Conservation (phyloP, 1,140 invertebrate genomes). For the Helicoverpa armigera region DNA sequence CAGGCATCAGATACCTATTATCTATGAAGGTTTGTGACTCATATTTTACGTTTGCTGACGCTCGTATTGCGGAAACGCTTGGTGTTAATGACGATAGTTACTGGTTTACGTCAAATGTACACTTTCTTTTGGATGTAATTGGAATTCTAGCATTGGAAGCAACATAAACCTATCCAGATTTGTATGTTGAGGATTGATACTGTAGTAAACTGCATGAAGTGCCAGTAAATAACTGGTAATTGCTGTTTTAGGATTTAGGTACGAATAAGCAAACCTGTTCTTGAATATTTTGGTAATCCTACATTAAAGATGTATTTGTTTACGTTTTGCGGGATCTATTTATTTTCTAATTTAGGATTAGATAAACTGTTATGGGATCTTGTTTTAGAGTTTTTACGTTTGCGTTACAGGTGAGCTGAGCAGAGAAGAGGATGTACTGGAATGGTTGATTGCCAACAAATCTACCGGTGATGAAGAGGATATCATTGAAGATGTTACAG, state of each 20-base stretch:
- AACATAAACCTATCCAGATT: too few species aligned
- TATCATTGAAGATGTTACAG: constrained; percentile 97
- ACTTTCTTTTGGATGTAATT: constrained; percentile 48
- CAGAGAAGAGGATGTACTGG: constrained; percentile 96
- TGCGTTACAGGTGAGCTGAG: constrained; percentile 93
- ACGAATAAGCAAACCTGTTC: constrained; percentile 13
- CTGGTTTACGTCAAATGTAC: constrained; percentile 54
- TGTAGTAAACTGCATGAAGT: constrained; percentile 20
- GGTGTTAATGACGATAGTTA: constrained; percentile 45
- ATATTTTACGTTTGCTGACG: constrained; percentile 67
- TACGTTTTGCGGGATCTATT: constrained; percentile 15
- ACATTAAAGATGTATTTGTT: constrained; percentile 20
- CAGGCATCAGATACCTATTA: constrained; percentile 97
- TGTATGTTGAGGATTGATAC: neutral
- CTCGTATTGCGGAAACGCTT: constrained; percentile 61
- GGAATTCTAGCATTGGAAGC: neutral
- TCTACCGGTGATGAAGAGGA: constrained; percentile 97
- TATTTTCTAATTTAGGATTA: constrained; percentile 11
- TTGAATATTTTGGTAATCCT: neutral
- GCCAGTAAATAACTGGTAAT: constrained; percentile 36
- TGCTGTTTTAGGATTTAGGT: neutral
- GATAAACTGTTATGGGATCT: neutral
- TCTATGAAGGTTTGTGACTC: constrained; percentile 94
- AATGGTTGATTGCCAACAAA: constrained; percentile 97
- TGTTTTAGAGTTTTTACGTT: neutral